Evolutionary conservation across 64 coral and sea anemone species (phyloP), one percentile per base, ranked within the genome.

Genomic region (Anthopleura sola): DNA sequence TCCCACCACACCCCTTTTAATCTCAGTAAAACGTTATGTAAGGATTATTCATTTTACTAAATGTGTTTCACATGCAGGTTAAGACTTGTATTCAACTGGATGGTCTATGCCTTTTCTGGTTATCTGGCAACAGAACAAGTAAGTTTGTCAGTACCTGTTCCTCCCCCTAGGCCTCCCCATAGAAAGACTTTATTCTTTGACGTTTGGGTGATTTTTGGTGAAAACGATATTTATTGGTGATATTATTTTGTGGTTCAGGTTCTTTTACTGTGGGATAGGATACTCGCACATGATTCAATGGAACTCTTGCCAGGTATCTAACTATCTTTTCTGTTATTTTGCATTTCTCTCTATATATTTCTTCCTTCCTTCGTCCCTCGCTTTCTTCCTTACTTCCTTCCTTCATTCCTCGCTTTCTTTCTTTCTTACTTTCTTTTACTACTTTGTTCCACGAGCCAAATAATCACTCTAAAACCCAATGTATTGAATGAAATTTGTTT

Each of bases 81-180:
- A 34, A 85, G 87, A 68, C 78, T 95, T 4, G 94, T 83, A 21
- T 95, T 95, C 82, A 95, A 92, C 58, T 95, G 94, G 94, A 36
- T 95, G 75, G 90, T 92, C 5, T 95, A 95, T 23, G 94, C 94
- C 21, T 95, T 92, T 46, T 91, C 94, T 10, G 94, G 94, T 21
- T 95, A 92, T 92, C 81, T 95, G 28, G 82, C 87, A 32, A 95
- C 94, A 3, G 94, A 95, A 36, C 94, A 95, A 87, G 94, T 95
- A 49, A 71, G 66, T 31, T 53, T 53, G 50, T 13, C 11, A 53
- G 50, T 12, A 53, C 2, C 40, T 44, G n/a, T 44, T 44, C 9
- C 40, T 44, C 0, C 40, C 40, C 40, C 40, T 6, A 3, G 4
- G 4, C 40, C 40, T 44, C 40, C 40, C 40, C 40, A 8, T 44